Evolutionary conservation across 2,113 vertebrate species (phyloP).

Genomic region (Bagarius yarrelli): DNA sequence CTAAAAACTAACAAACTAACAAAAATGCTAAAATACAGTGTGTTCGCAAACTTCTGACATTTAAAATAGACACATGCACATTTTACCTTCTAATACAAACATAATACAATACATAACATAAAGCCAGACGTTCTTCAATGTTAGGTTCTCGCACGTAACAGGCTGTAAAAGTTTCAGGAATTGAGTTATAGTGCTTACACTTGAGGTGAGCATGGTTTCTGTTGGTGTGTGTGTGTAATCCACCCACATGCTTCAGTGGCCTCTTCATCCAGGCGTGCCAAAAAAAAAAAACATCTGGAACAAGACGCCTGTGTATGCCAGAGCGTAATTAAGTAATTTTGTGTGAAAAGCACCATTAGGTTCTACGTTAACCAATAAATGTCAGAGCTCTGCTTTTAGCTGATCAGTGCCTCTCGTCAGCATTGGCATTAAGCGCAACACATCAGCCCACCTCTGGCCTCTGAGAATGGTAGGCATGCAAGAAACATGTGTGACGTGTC

Average conservation of each 20-base stretch:
- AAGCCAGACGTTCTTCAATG: constrained; percentile 1
- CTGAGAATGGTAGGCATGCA: neutral
- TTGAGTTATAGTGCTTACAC: constrained; percentile 27
- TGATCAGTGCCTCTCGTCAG: constrained; percentile 38
- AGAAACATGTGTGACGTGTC: neutral
- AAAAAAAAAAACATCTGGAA: constrained; percentile 55
- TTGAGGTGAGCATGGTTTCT: constrained; percentile 21
- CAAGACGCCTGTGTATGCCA: constrained; percentile 46
- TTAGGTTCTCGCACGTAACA: neutral
- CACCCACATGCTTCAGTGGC: constrained; percentile 50
- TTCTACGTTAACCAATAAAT: constrained; percentile 55
- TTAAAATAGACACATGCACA: neutral
- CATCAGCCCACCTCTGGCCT: constrained; percentile 15
- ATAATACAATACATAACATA: neutral
- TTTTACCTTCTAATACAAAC: neutral
- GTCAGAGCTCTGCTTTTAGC: constrained; percentile 38
- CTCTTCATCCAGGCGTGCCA: constrained; percentile 53
- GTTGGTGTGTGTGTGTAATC: constrained; percentile 20
- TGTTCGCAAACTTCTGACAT: neutral
- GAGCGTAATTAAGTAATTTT: constrained; percentile 56
- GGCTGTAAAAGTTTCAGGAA: constrained; percentile 2
- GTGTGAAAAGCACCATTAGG: constrained; percentile 55
- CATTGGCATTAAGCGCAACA: neutral
- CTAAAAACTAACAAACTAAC: too few relatives aligned
- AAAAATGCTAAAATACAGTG: neutral